Base-by-base conservation (phyloP, 2,113 vertebrate species). In the Leucoraja erinaceus region DNA sequence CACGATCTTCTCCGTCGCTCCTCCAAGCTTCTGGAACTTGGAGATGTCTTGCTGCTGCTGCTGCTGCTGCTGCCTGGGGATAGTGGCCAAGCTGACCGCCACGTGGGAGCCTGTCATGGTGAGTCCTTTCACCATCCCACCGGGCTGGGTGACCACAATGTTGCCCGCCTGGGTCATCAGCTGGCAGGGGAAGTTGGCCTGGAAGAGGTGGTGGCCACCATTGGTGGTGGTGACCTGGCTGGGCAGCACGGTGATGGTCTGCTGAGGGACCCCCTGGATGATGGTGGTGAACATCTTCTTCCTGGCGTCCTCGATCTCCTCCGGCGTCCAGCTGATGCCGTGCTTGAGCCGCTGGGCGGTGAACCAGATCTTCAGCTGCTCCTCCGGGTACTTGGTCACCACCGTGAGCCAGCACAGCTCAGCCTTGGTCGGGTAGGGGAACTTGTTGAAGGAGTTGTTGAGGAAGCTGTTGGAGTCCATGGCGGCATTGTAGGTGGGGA, bases 281-380 rank as follows among this genome's bases (percentile, higher is more conserved):
- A 99, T 98, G 0, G 98, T 99, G 95, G 98, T 99, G 95, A 99
- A 99, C 99, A 99, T 99, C 95, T 99, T 99, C 93, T 98, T 97
- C 93, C 98, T 96, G 59, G 99, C 98, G n/a, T 99, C 98, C 94
- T 99, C 98, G 0, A 99, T 99, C 95, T 99, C 98, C 95, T 99
- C 99, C 0, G 99, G 99, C n/a, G 99, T 99, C 99, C 99, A 99
- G 95, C 98, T 99, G 94, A 99, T 99, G 70, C 99, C 99, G 83
- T 99, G 98, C 95, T 99, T 99, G 70, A 99, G 95, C 95, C 99
- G 96, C 94, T 99, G 99, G 3, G 99, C 99, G 0, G 98, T 99
- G 95, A 99, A 99, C 99, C 99, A 99, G 95, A 99, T 99, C 95
- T 99, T 99, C 94, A 99, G 98, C 95, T 99, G 98, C 93, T 99